Evolutionary conservation across 1,140 invertebrate genomes (phyloP).

Genomic region (Aphelenchoides fujianensis): DNA sequence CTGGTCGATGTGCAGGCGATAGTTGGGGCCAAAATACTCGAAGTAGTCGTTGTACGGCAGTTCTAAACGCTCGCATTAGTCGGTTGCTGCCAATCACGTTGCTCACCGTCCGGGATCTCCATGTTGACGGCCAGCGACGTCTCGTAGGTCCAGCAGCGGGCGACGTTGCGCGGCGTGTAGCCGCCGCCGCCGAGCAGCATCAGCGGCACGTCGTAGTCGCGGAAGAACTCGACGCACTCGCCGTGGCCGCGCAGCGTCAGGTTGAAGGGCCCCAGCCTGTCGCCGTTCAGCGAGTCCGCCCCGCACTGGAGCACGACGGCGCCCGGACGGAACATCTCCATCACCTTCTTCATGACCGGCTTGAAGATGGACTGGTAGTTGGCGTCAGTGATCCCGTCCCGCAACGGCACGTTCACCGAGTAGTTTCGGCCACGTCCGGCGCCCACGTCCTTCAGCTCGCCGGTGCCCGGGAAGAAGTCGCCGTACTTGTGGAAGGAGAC

Average conservation of each 20-base stretch:
- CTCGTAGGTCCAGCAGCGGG: constrained; percentile 97
- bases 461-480: constrained; percentile 86
- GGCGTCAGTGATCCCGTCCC: constrained; percentile 67
- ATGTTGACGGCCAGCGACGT: constrained; percentile 89
- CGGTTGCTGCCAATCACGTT: background rate
- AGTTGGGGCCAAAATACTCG: constrained; percentile 96
- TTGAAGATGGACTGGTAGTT: constrained; percentile 80
- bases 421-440: constrained; percentile 67
- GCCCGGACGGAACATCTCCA: constrained; percentile 94
- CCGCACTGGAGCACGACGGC: constrained; percentile 95
- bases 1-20: constrained; percentile 96
- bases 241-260: constrained; percentile 91
- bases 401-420: constrained; percentile 67
- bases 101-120: constrained; percentile 90
- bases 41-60: constrained; percentile 99
- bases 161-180: constrained; percentile 95
- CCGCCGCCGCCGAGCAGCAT: constrained; percentile 93
- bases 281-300: constrained; percentile 93
- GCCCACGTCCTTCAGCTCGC: constrained; percentile 72
- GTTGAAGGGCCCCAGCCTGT: constrained; percentile 98
- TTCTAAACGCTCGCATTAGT: constrained; percentile 68
- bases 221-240: constrained; percentile 95
- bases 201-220: constrained; percentile 90
- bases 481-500: constrained; percentile 89
- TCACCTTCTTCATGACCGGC: constrained; percentile 90